A percentile compares a stretch with the other conserved stretches of the same genome.
Conservation (phyloP, 2,888 invertebrate genomes). For the Pogonocherus hispidulus region DNA sequence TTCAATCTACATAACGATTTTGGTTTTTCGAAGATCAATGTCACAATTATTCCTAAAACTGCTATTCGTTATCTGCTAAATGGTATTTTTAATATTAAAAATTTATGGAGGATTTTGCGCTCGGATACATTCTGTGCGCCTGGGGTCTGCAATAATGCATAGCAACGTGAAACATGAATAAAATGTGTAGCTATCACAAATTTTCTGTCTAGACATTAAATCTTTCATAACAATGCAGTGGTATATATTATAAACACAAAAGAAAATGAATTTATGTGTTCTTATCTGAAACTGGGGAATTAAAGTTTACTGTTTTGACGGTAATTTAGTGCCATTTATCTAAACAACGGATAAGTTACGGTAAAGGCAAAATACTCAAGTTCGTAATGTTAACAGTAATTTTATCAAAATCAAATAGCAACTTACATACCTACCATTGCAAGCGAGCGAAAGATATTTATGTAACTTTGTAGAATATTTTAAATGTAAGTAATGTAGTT, state of each 20-base stretch:
- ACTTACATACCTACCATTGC: not conserved
- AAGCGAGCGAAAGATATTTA: not conserved
- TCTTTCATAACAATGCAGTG: slow-evolving; percentile 41
- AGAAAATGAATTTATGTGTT: slow-evolving; percentile 40
- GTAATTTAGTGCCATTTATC: slow-evolving; percentile 11
- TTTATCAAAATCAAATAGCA: not conserved
- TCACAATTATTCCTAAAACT: slow-evolving; percentile 11
- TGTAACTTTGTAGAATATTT: no score
- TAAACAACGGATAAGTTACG: slow-evolving; percentile 8
- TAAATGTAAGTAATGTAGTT: no score
- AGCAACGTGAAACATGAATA: slow-evolving; percentile 38
- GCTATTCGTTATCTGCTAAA: slow-evolving; percentile 1
- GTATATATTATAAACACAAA: slow-evolving; percentile 39
- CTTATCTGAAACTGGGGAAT: slow-evolving; percentile 23
- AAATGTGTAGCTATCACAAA: slow-evolving; percentile 36
- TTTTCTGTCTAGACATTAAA: slow-evolving; percentile 41
- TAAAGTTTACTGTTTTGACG: slow-evolving; percentile 6
- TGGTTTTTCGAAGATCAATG: slow-evolving; percentile 22
- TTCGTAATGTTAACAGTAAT: not conserved
- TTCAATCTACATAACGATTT: not conserved
- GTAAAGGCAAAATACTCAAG: not conserved
- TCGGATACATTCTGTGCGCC: slow-evolving; percentile 57
- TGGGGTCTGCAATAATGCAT: slow-evolving; percentile 56
- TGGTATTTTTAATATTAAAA: slow-evolving; percentile 60
- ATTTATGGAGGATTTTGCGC: slow-evolving; percentile 56